These are phyloP conservation scores for Lemur catta DNA, from an alignment of 2,797 vertebrate species.

Conservation along the genomic window DNA sequence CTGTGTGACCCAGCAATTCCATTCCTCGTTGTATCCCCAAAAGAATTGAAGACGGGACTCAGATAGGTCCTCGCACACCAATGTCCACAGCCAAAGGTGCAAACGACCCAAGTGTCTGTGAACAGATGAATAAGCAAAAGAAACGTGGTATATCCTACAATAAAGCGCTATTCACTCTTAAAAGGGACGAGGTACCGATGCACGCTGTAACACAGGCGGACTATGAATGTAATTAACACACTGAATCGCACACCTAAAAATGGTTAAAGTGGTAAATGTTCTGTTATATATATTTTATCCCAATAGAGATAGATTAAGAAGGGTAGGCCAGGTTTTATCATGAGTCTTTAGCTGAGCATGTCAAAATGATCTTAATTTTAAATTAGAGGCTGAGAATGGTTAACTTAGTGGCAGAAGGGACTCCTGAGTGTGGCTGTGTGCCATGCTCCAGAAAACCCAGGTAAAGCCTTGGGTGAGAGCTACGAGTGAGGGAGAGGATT, in stretches of 20 bases:
- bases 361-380: background rate
- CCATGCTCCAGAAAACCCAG: rapidly evolving
- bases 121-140: no score
- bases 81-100: background rate
- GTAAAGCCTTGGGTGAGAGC: background rate
- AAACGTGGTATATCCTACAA: background rate
- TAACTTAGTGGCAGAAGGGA: background rate
- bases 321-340: background rate
- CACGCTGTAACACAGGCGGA: rapidly evolving
- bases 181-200: background rate
- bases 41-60: background rate
- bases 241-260: background rate
- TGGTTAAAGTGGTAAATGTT: background rate
- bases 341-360: background rate
- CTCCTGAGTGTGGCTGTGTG: background rate
- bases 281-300: background rate
- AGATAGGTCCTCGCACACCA: background rate
- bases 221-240: background rate
- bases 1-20: background rate
- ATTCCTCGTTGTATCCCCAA: background rate
- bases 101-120: background rate
- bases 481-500: rapidly evolving
- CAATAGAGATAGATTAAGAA: background rate
- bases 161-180: background rate
- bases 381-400: background rate